phyloP scores from a whole-genome alignment of 2,888 invertebrate genomes.

The Aleiodes leptofemur region DNA sequence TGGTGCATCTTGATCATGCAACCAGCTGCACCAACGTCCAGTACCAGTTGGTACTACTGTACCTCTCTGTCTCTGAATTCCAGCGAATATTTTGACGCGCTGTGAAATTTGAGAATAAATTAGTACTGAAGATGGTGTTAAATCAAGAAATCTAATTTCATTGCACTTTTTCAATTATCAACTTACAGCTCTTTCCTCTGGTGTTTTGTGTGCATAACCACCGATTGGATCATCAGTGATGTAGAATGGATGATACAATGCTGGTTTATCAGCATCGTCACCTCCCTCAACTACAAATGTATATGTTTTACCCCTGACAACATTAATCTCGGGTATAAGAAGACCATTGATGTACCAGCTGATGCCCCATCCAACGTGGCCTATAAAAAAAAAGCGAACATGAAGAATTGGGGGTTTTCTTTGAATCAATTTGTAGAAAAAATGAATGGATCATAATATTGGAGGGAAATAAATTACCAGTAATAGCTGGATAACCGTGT shows the following conservation, averaged over 20 bases:
- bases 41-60: constrained; percentile 84
- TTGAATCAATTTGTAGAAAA: neutral
- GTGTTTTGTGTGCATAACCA: constrained; percentile 89
- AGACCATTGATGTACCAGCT: constrained; percentile 96
- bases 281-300: constrained; percentile 94
- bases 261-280: constrained; percentile 84
- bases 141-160: neutral
- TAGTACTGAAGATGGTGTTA: neutral
- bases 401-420: neutral
- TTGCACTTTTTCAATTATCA: neutral
- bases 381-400: constrained; percentile 73
- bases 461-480: constrained; percentile 78
- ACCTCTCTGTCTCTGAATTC: constrained; percentile 84
- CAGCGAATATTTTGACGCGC: constrained; percentile 89
- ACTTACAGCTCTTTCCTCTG: constrained; percentile 86
- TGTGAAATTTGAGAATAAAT: constrained; percentile 45
- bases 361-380: constrained; percentile 95
- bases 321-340: constrained; percentile 92
- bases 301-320: constrained; percentile 90
- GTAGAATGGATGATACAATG: constrained; percentile 94
- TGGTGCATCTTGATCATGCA: constrained; percentile 84
- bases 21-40: constrained; percentile 93
- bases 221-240: constrained; percentile 95
- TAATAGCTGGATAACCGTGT: constrained; percentile 92
- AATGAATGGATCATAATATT: neutral